A percentile compares a stretch with the other conserved stretches of the same genome.
phyloP scores from a whole-genome alignment of 2,797 vertebrate genomes.

The Taenioides sp. region DNA sequence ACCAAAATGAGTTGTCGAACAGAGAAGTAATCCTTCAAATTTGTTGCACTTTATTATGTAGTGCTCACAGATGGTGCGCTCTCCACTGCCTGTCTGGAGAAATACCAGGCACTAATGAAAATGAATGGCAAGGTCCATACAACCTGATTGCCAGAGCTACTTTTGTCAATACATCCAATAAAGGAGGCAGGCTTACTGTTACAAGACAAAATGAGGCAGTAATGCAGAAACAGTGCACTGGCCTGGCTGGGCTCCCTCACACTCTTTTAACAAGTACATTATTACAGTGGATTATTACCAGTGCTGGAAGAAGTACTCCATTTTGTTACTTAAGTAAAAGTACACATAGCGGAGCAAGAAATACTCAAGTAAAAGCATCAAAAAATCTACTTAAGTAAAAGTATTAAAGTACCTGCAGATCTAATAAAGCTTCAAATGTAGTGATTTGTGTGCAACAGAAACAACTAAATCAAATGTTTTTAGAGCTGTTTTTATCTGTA shows the following conservation, averaged over 20 bases:
- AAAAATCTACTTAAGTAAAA: too few relatives aligned
- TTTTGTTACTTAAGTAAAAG: too few relatives aligned
- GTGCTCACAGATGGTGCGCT: slow-evolving; percentile 55
- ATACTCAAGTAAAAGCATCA: too few relatives aligned
- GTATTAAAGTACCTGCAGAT: too few relatives aligned
- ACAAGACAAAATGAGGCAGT: slow-evolving; percentile 25
- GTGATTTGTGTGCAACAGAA: too few relatives aligned
- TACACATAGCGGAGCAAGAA: too few relatives aligned
- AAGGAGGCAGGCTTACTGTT: slow-evolving; percentile 40
- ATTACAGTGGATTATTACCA: neutral
- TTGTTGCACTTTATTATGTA: slow-evolving; percentile 42
- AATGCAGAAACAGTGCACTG: slow-evolving; percentile 18
- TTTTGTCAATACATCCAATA: slow-evolving; percentile 65
- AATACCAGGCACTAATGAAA: slow-evolving; percentile 65
- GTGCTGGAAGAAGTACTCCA: too few relatives aligned
- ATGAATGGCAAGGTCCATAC: slow-evolving; percentile 57
- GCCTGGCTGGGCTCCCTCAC: neutral
- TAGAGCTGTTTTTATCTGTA: too few relatives aligned
- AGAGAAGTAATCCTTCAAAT: slow-evolving; percentile 38
- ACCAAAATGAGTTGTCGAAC: slow-evolving; percentile 35
- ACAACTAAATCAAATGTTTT: too few relatives aligned
- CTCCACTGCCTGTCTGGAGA: slow-evolving; percentile 49
- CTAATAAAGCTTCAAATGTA: too few relatives aligned
- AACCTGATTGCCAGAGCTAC: slow-evolving; percentile 58
- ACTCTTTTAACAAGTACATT: neutral